Evolutionary conservation across 2,797 vertebrate species (phyloP).

Genomic region (Pelodytes ibericus): DNA sequence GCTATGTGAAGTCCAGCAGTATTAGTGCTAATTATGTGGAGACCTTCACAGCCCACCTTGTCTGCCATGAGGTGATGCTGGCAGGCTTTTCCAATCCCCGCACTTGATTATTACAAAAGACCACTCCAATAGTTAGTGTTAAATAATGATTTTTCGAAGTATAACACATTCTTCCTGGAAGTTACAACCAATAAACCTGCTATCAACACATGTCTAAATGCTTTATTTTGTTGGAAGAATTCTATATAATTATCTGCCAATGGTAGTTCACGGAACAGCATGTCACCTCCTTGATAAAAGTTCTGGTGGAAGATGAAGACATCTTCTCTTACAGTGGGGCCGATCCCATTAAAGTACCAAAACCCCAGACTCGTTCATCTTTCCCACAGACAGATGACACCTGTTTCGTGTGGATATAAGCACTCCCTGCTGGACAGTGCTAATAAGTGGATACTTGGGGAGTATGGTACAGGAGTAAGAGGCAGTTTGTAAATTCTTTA

Average conservation of each 20-base stretch:
- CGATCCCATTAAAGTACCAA: not conserved
- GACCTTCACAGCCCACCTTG: too few relatives aligned
- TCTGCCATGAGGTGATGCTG: not conserved
- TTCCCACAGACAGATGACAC: not conserved
- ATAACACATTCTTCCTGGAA: not conserved
- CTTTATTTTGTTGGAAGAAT: not conserved
- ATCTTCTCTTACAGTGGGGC: not conserved
- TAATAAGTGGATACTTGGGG: slow-evolving; percentile 3
- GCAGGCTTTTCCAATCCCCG: not conserved
- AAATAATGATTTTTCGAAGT: not conserved
- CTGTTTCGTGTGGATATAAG: not conserved
- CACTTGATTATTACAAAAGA: not conserved
- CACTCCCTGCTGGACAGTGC: not conserved
- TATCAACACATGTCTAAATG: not conserved
- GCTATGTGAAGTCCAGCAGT: not conserved
- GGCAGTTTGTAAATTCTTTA: not conserved
- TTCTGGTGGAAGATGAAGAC: slow-evolving; percentile 4
- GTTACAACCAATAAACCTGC: not conserved
- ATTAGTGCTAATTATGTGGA: not conserved
- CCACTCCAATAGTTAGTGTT: not conserved
- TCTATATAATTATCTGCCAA: not conserved
- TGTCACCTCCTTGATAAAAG: slow-evolving; percentile 14
- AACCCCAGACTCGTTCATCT: not conserved
- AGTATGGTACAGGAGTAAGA: not conserved
- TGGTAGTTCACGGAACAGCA: not conserved